Evolutionary conservation across 2,113 vertebrate genomes (phyloP), one percentile per base, ranked within the genome.

Genomic region (Notothenia rossii): DNA sequence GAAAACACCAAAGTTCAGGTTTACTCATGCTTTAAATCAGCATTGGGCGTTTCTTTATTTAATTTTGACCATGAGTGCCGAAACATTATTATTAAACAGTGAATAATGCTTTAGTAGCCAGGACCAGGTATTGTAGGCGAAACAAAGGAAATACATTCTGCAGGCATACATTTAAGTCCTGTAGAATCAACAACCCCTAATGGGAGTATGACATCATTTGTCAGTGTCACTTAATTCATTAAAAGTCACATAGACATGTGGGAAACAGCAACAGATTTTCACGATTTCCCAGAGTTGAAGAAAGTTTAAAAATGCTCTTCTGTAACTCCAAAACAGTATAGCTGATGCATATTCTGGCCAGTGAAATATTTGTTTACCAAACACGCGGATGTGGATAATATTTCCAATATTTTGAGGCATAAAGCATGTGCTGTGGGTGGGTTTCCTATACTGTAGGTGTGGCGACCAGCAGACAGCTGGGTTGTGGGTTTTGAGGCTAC

Each of bases 371-470:
- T 91, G 85, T 89, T 90, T 86, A 78, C 72, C 63, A 54, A 85
- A 73, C 72, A 79, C 53, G 75, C 66, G 69, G 69, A 83, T 84
- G 69, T 81, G 78, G 72, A 88, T 74, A 59, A 88, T 88, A 69
- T 61, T 89, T 87, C 55, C 72, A 86, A 66, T 81, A 85, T 60
- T 85, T 81, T 77, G 81, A 83, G 81, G 75, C 56, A 75, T 46
- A 72, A 85, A 86, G 61, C 82, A 88, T 88, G 82, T 87, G 80
- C 82, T 82, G 77, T 86, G 86, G 85, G 77, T 76, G 86, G 78
- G 86, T 87, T 77, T 77, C 74, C 71, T 75, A 67, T 72, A 29
- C 29, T 29, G 29, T 29, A 86, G 88, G 81, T 86, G 88, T 83
- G 85, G 89, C 84, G 72, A 77, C 74, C 70, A 54, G 54, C 64